phyloP scores from a whole-genome alignment of 1,140 invertebrate genomes.

The Pristionchus pacificus region DNA sequence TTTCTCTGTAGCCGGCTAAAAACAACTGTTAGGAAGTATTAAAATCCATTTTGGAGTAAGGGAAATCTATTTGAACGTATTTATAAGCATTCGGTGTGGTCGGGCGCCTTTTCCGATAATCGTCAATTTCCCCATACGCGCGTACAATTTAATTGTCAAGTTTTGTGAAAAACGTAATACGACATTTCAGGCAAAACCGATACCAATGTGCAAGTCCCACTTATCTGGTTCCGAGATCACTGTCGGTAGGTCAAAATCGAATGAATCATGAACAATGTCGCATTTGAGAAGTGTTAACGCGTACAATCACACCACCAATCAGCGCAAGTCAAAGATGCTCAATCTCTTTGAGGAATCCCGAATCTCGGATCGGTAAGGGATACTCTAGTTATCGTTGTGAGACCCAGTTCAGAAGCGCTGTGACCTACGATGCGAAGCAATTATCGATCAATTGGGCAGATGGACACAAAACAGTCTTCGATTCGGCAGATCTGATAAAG shows the following conservation, averaged over 20 bases:
- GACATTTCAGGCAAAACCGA: too few relatives aligned
- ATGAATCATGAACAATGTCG: conserved; percentile 27
- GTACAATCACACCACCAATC: conserved; percentile 37
- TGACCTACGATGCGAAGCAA: too few relatives aligned
- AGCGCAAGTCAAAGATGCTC: conserved; percentile 35
- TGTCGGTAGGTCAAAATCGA: conserved; percentile 35
- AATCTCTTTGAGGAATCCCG: conserved; percentile 36
- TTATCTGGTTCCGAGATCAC: conserved; percentile 53
- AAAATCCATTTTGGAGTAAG: too few relatives aligned
- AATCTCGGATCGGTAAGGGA: conserved; percentile 8
- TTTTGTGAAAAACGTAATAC: too few relatives aligned
- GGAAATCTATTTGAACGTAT: too few relatives aligned
- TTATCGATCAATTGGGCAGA: conserved; percentile 22
- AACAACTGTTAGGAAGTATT: too few relatives aligned
- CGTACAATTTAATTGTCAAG: too few relatives aligned
- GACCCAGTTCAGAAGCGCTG: neutral
- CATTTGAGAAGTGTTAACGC: neutral
- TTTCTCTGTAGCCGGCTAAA: too few relatives aligned
- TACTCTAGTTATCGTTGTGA: conserved; percentile 4
- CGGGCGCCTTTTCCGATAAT: too few relatives aligned
- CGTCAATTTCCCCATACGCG: too few relatives aligned
- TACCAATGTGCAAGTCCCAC: too few relatives aligned
- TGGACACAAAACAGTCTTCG: conserved; percentile 11
- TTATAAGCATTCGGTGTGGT: too few relatives aligned
- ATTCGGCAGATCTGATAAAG: conserved; percentile 12